Base-by-base conservation (phyloP, 2,797 vertebrate species). In the Lacerta viridis region DNA sequence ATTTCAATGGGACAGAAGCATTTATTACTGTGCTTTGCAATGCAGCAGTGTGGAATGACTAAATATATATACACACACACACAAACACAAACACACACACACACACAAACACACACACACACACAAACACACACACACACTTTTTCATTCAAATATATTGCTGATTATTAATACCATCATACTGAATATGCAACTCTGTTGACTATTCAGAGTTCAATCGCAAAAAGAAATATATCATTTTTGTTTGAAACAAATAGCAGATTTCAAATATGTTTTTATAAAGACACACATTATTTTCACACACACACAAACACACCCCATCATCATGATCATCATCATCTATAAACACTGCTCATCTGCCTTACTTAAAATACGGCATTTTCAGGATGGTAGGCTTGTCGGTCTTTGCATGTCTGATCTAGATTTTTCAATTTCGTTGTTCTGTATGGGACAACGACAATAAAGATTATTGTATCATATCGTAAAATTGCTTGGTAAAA, bases 251-350 rank as follows among this genome's bases (percentile, higher is more conserved):
- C 43, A 33, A 87, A 80, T 85, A 90, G 66, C 2, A 87, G 66
- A 87, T 68, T 87, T 91, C 93, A 95, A 95, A 94, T 86, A n/a
- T 18, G 50, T n/a, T 86, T 81, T 82, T 91, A 92, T 74, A 64
- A 18, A 61, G 17, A 64, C 17, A 23, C 20, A 64, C 13, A 18
- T 33, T 72, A 17, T 72, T 36, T 72, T 18, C 18, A 23, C 33
- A 72, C 69, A 72, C 4, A 50, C 3, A 11, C 46, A 3, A 0
- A 41, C 39, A 41, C 4, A 41, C 39, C 4, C 39, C 39, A 41
- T 41, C 50, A 55, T 55, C 50, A 15, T 15, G 1, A 55, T 55
- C 1, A 55, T 15, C 46, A 50, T 50, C 50, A 1, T 15, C 50
- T 55, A 55, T 55, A 55, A 55, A 15, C 13, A 55, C 50, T 55